Percentiles rank a stretch among this genome's conserved stretches.
Conservation (phyloP, 2,797 vertebrate genomes). For the Myiothlypis coronata region DNA sequence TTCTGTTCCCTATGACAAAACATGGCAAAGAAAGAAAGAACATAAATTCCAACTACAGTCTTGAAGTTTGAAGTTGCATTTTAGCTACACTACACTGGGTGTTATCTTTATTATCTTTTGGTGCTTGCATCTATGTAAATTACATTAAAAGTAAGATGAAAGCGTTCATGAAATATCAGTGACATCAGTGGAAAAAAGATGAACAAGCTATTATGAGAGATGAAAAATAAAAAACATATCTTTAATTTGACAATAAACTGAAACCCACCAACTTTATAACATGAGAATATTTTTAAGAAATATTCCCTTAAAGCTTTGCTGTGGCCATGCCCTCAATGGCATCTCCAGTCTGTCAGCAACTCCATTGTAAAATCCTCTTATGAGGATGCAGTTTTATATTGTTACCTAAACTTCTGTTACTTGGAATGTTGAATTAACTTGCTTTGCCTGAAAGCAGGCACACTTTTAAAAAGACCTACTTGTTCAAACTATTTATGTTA, state of each 20-base stretch:
- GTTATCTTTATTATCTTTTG: neutral
- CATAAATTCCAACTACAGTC: neutral
- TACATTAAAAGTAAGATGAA: conserved; percentile 25
- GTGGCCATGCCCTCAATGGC: neutral
- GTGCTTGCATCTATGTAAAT: conserved; percentile 1
- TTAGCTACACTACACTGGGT: neutral
- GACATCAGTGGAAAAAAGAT: conserved; percentile 34
- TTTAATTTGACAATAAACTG: neutral
- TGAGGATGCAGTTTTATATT: neutral
- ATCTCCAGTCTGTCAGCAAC: neutral
- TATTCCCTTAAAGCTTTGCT: neutral
- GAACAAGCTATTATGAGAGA: neutral
- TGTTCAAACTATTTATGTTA: neutral
- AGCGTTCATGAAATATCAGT: neutral
- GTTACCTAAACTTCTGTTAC: neutral
- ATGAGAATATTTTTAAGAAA: neutral
- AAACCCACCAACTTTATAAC: neutral
- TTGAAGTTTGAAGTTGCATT: neutral
- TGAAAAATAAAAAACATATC: neutral
- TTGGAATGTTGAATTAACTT: neutral
- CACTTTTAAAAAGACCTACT: neutral
- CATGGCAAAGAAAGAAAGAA: neutral
- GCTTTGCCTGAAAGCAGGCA: neutral
- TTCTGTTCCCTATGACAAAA: neutral
- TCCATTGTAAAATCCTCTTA: neutral